Conservation (phyloP, 2,113 vertebrate genomes). For the Anser brachyrhynchus region DNA sequence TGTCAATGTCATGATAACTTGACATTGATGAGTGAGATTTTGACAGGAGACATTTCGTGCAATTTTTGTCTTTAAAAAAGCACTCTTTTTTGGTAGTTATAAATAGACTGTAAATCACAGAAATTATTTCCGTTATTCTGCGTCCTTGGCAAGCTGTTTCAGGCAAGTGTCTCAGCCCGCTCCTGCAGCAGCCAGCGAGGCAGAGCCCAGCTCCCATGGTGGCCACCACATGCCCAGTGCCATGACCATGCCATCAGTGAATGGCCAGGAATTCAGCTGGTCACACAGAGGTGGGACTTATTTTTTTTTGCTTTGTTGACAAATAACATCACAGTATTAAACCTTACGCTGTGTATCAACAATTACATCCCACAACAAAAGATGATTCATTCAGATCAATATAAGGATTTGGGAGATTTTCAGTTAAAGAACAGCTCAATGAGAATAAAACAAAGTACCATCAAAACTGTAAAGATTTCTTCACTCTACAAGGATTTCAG, state of each 20-base stretch:
- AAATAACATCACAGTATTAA: not conserved
- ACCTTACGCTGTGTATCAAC: not conserved
- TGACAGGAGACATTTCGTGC: slow-evolving; percentile 56
- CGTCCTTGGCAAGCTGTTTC: not conserved
- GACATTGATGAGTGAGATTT: slow-evolving; percentile 52
- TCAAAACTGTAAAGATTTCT: not conserved
- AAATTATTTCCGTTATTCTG: not conserved
- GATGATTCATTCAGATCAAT: not conserved
- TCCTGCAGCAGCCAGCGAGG: not conserved
- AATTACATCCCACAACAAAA: not conserved
- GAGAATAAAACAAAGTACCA: not conserved
- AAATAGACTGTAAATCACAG: slow-evolving; percentile 27
- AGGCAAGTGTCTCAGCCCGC: not conserved
- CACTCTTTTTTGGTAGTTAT: not conserved
- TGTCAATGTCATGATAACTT: slow-evolving; percentile 46
- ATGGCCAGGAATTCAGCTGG: not conserved
- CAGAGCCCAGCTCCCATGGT: not conserved
- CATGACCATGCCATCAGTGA: not conserved
- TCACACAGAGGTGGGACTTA: not conserved
- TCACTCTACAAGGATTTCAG: not conserved
- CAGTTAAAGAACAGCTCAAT: not conserved
- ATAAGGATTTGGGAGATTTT: not conserved
- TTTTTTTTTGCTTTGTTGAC: not conserved
- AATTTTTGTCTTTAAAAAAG: slow-evolving; percentile 37
- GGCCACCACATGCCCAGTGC: accelerated